Evolutionary conservation across 2,888 invertebrate species (phyloP).

Genomic region (Drosophila mimica): DNA sequence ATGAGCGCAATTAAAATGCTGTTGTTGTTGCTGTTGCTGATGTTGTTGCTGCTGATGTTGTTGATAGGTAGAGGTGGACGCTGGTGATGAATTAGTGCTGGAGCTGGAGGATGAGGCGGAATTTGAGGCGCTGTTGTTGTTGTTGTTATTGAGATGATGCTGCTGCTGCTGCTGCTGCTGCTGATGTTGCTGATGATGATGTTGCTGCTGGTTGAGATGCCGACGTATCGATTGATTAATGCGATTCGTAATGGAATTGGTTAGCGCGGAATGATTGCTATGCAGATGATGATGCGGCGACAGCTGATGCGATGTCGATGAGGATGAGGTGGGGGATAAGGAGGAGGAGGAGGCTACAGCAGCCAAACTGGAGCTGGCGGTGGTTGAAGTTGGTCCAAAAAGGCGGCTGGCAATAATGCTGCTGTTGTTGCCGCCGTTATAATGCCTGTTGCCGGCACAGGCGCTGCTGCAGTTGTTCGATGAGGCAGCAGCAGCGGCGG

Average conservation of each 20-base stretch:
- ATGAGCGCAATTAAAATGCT: slow-evolving; percentile 69
- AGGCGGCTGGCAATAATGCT: slow-evolving; percentile 83
- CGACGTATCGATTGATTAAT: slow-evolving; percentile 83
- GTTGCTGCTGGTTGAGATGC: slow-evolving; percentile 82
- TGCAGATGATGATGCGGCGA: slow-evolving; percentile 62
- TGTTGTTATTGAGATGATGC: slow-evolving; percentile 39
- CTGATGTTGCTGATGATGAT: slow-evolving; percentile 50
- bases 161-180: slow-evolving; percentile 2
- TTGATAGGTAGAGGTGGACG: slow-evolving; percentile 41
- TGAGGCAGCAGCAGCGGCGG: slow-evolving; percentile 31
- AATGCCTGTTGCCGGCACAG: slow-evolving; percentile 76
- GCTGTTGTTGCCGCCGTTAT: slow-evolving; percentile 71
- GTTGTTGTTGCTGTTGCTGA: slow-evolving; percentile 53
- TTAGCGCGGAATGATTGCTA: slow-evolving; percentile 74
- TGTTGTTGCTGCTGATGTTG: slow-evolving; percentile 56
- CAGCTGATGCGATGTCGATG: slow-evolving; percentile 42
- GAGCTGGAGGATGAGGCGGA: slow-evolving; percentile 29
- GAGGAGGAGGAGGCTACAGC: slow-evolving; percentile 50
- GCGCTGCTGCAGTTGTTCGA: slow-evolving; percentile 75
- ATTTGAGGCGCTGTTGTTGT: slow-evolving; percentile 37
- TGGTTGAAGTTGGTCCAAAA: slow-evolving; percentile 69
- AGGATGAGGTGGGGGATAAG: slow-evolving; percentile 34
- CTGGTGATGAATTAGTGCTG: slow-evolving; percentile 31
- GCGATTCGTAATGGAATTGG: slow-evolving; percentile 83
- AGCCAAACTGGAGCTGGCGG: slow-evolving; percentile 43